Evolutionary conservation across 2,797 vertebrate species (phyloP), one percentile per base, ranked within the genome.

Genomic region (Cottoperca gobio): DNA sequence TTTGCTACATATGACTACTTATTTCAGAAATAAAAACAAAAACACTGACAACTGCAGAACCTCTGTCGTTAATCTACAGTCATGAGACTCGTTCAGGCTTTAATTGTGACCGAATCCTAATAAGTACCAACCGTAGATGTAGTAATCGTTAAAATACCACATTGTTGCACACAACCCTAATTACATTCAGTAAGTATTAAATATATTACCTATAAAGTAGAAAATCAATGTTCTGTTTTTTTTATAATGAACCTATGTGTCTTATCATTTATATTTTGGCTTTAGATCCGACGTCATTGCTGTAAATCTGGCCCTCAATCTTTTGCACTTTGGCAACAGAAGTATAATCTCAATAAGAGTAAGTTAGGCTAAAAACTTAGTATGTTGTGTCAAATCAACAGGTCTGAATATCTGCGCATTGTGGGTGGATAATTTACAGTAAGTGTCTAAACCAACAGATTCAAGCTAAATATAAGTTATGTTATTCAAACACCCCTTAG

Each of bases 331-430:
- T 8, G n/a, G 67, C 61, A 81, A 58, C 39, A 63, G n/a, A 33
- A 31, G 35, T 31, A 33, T n/a, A 24, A 57, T 67, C 65, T 78
- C 31, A 62, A 31, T 46, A 45, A 80, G 10, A 43, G 40, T 8
- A 14, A 70, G 11, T 68, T n/a, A 23, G 35, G 57, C 24, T 57
- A 58, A 79, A 66, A 49, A 42, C 13, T 2, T 12, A 43, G 72
- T 24, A 37, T 42, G 67, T 55, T 59, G 19, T 67, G 67, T 66
- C 40, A 53, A 73, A 76, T 79, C 65, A 83, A 78, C 49, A 28
- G 26, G 35, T 73, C 40, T 76, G 19, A 37, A 70, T n/a, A 8
- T 66, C 0, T 8, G 42, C 43, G 10, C 40, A 66, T 39, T 16
- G 13, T 39, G 68, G 54, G 21, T 31, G 37, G 53, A 71, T 77